Evolutionary conservation across 2,113 vertebrate genomes (phyloP).

Genomic region (Chaetorhynchus papuensis): DNA sequence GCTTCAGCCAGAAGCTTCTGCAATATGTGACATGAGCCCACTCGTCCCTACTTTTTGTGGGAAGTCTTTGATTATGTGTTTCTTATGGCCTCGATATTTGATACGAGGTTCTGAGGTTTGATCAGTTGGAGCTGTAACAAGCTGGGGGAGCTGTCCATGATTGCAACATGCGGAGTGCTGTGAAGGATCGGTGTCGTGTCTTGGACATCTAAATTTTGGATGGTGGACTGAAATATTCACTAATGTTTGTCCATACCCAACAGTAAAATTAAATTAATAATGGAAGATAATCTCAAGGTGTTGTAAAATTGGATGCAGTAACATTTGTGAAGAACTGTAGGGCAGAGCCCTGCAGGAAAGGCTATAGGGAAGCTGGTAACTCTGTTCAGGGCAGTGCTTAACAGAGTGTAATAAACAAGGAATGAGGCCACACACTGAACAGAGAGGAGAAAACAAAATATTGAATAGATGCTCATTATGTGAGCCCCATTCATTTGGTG

Average conservation of each 20-base stretch:
- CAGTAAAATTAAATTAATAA: not conserved
- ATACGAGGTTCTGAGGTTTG: not conserved
- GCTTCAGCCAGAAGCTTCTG: not conserved
- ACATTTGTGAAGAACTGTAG: not conserved
- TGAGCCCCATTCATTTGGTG: not conserved
- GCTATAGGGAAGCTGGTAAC: not conserved
- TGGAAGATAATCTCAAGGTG: not conserved
- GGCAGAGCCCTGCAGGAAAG: not conserved
- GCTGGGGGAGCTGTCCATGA: not conserved
- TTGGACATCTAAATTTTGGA: not conserved
- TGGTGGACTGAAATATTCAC: no score
- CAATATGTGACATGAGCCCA: not conserved
- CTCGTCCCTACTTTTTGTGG: not conserved
- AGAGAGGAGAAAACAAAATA: constrained; percentile 36
- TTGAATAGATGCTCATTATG: constrained; percentile 26
- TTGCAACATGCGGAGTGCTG: not conserved
- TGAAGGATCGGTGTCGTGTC: not conserved
- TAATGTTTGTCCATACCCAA: not conserved
- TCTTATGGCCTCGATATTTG: not conserved
- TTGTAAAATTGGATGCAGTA: not conserved
- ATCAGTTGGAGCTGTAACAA: not conserved
- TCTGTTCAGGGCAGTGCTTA: not conserved
- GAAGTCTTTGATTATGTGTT: not conserved
- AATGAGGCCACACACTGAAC: constrained; percentile 14
- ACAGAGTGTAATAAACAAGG: constrained; percentile 18